Conservation (phyloP, 2,113 vertebrate genomes). For the Pelecanus crispus region DNA sequence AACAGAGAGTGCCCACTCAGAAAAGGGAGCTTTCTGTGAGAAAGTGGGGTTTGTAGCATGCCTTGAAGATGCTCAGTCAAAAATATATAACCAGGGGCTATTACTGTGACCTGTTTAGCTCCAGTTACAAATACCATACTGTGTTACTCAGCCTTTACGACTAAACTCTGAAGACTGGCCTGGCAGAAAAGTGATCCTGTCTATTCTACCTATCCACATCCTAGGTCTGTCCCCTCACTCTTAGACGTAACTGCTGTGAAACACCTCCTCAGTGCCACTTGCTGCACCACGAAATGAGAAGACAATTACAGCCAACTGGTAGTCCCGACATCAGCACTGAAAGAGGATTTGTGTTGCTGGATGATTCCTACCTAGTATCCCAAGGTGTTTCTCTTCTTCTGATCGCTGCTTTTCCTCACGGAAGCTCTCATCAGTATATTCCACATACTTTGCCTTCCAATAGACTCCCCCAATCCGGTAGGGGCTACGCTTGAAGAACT, state of each 20-base stretch:
- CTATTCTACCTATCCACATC: background rate
- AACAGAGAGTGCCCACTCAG: background rate
- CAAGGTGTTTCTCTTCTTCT: slow-evolving; percentile 70
- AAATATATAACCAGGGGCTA: background rate
- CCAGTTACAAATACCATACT: background rate
- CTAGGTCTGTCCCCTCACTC: background rate
- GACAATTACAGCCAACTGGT: background rate
- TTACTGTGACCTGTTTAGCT: background rate
- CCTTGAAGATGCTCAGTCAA: background rate
- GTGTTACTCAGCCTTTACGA: background rate
- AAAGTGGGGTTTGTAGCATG: background rate
- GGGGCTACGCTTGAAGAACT: slow-evolving; percentile 62
- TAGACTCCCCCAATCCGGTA: slow-evolving; percentile 71
- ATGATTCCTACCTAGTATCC: slow-evolving; percentile 70
- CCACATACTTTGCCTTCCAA: slow-evolving; percentile 75
- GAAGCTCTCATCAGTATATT: slow-evolving; percentile 74
- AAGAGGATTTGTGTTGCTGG: background rate
- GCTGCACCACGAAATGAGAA: background rate
- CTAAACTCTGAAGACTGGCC: background rate
- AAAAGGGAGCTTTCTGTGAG: background rate
- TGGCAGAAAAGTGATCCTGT: background rate
- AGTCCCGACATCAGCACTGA: background rate
- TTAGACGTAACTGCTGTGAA: background rate
- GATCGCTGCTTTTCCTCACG: slow-evolving; percentile 52
- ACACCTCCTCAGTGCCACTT: background rate